Conservation (phyloP, 2,113 vertebrate species). For the Syrrhaptes paradoxus region DNA sequence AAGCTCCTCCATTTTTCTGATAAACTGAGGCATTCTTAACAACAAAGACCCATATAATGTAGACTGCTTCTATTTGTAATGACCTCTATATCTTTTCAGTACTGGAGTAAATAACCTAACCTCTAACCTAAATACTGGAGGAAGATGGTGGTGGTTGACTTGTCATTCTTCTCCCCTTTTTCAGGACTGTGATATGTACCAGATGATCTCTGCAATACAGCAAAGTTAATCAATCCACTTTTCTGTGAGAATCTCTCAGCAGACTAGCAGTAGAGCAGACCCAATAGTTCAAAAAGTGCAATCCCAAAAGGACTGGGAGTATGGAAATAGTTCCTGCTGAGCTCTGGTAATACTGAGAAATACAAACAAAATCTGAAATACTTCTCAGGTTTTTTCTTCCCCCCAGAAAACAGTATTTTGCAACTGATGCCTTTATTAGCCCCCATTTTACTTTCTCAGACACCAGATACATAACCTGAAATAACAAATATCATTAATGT, state of each 20-base stretch:
- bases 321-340: background rate
- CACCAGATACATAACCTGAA: background rate
- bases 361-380: background rate
- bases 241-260: background rate
- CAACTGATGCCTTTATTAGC: background rate
- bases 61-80: background rate
- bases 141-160: background rate
- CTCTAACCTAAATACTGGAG: background rate
- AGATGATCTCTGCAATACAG: background rate
- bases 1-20: background rate
- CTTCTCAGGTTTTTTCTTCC: background rate
- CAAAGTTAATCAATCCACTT: background rate
- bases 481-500: background rate
- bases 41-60: background rate
- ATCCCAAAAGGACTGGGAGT: background rate
- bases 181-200: background rate
- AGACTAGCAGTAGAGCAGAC: background rate
- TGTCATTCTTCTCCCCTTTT: background rate
- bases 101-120: background rate
- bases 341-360: background rate
- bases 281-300: background rate
- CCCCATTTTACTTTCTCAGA: background rate
- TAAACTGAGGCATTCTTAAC: background rate
- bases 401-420: background rate
- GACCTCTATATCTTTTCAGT: background rate